phyloP scores from a whole-genome alignment of 1,140 invertebrate genomes.

The Phortica variegata region DNA sequence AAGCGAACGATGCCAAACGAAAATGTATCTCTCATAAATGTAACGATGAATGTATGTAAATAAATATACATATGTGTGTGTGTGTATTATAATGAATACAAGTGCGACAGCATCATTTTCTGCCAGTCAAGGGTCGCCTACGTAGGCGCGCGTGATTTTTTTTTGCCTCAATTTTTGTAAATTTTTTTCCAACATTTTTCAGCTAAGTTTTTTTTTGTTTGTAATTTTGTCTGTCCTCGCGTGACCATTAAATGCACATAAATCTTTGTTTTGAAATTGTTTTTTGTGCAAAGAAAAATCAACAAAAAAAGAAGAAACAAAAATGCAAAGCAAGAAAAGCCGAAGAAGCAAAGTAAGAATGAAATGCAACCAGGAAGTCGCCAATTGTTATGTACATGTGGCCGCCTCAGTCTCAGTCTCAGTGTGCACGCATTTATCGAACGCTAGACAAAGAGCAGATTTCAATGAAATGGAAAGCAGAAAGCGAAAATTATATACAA shows the following conservation, averaged over 20 bases:
- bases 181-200: neutral
- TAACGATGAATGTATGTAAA: too few relatives aligned
- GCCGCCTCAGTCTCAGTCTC: constrained; percentile 12
- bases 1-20: too few relatives aligned
- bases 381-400: constrained; percentile 31
- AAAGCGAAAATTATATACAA: constrained; percentile 12
- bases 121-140: constrained; percentile 26
- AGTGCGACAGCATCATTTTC: constrained; percentile 18
- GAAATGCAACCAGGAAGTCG: constrained; percentile 32
- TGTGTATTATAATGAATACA: too few relatives aligned
- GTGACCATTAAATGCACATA: constrained; percentile 26
- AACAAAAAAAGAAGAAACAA: constrained; percentile 27
- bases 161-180: too few relatives aligned
- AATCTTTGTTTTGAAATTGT: constrained; percentile 31
- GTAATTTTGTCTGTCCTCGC: neutral
- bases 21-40: too few relatives aligned
- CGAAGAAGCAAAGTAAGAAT: constrained; percentile 14
- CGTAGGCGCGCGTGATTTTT: constrained; percentile 30
- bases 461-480: constrained; percentile 27
- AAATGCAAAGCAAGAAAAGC: constrained; percentile 17
- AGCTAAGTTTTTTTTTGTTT: constrained; percentile 14
- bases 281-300: constrained; percentile 16
- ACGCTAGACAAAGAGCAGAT: constrained; percentile 15
- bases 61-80: too few relatives aligned
- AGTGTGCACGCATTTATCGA: constrained; percentile 21